phyloP scores from a whole-genome alignment of 2,888 invertebrate species.

The Sarcophaga subvicina region DNA sequence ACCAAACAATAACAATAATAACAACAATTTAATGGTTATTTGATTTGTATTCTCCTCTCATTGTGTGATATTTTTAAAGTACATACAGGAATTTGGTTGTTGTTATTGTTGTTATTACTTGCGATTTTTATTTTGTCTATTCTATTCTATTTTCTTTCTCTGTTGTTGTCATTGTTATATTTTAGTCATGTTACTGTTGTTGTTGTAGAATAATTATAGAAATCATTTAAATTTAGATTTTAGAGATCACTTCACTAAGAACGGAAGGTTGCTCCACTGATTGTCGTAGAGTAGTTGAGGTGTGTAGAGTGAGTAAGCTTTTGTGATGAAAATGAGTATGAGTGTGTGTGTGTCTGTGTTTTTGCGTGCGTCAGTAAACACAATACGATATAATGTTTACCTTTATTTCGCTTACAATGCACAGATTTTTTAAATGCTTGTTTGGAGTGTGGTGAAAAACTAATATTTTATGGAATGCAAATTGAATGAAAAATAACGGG shows the following conservation, averaged over 20 bases:
- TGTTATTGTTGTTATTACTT: not conserved
- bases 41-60: not conserved
- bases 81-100: not conserved
- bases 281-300: not conserved
- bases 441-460: too few species aligned
- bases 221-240: constrained; percentile 33
- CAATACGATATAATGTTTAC: too few species aligned
- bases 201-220: constrained; percentile 33
- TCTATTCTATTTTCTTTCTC: not conserved
- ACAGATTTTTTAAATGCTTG: too few species aligned
- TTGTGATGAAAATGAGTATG: not conserved
- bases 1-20: not conserved
- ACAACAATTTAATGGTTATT: not conserved
- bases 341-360: too few species aligned
- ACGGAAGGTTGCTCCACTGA: not conserved
- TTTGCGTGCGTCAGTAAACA: too few species aligned
- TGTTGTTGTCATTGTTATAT: not conserved
- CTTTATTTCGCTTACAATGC: too few species aligned
- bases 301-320: not conserved
- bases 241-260: constrained; percentile 21
- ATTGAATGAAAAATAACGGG: too few species aligned
- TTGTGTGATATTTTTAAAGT: not conserved
- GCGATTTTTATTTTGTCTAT: not conserved
- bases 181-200: too few species aligned
- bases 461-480: too few species aligned